A percentile compares a stretch with the other conserved stretches of the same genome.
Evolutionary conservation across 2,113 vertebrate genomes (phyloP).

Genomic region (Engraulis encrasicolus): DNA sequence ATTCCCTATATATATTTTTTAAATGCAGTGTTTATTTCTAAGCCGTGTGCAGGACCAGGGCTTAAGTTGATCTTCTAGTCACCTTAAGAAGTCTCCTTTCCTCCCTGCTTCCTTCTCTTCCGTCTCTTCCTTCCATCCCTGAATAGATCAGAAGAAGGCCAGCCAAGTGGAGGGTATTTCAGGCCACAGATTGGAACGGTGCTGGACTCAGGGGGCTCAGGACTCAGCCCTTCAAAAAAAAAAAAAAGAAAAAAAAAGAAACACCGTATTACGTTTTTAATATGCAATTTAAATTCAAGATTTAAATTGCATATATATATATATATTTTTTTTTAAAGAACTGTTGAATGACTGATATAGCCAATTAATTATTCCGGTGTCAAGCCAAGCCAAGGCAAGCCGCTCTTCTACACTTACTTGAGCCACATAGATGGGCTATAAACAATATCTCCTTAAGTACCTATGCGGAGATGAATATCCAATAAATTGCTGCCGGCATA

Average conservation of each 20-base stretch:
- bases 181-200: constrained; percentile 30
- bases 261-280: constrained; percentile 52
- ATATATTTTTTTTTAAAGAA: no score
- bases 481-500: constrained; percentile 50
- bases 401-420: constrained; percentile 31
- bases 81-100: constrained; percentile 20
- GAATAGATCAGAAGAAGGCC: constrained; percentile 5
- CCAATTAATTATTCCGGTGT: constrained; percentile 53
- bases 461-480: constrained; percentile 53
- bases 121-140: background rate
- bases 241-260: constrained; percentile 48
- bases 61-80: constrained; percentile 19
- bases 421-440: constrained; percentile 44
- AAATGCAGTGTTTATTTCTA: constrained; percentile 19
- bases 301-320: constrained; percentile 52
- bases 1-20: no score
- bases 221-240: constrained; percentile 52
- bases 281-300: constrained; percentile 60
- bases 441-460: constrained; percentile 52
- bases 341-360: constrained; percentile 56
- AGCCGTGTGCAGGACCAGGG: background rate
- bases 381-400: no score
- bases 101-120: no score
- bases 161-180: constrained; percentile 47
- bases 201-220: constrained; percentile 57